Base-by-base conservation (phyloP, 2,888 invertebrate species). In the Fragum sueziense region DNA sequence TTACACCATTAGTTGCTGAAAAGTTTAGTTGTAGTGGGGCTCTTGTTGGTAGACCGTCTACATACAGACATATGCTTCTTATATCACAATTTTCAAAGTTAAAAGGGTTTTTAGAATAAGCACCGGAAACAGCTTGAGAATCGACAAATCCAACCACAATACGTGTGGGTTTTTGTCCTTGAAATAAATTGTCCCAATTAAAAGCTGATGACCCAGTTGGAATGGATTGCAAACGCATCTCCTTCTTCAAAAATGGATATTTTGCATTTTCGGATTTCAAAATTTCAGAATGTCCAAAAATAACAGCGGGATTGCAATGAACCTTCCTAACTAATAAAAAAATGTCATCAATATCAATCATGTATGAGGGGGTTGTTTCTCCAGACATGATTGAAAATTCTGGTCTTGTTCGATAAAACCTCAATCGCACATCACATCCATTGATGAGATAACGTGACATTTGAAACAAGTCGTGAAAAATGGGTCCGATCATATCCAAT, bases 271-370 rank as follows among this genome's bases (percentile, higher is more conserved):
- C 9, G 0, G 20, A 51, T 25, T 79, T 71, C 22, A 75, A 37
- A 0, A 79, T 75, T 29, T 79, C 71, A 7, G 79, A 52, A 54
- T 78, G 78, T 27, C 65, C 73, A 29, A 41, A 27, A 14, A 81
- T 79, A 27, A 84, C 71, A 4, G 74, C 79, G 1, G 79, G 74
- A 37, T 81, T 79, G 14, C 76, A 71, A 47, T 69, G 68, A 7
- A 82, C 51, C 71, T 79, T 81, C 25, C 70, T 59, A 9, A 59
- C 59, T 7, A 71, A 61, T 22, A 71, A 29, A 41, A 41, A 73
- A 2, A 54, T 33, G 25, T 73, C 73, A 14, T 37, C 17, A 2
- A 72, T 72, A 29, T 72, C 29, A 11, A 74, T 37, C 3, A 34
- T 57, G 17, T 74, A 74, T 52, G 54, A 17, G 20, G 67, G 74